phyloP scores from a whole-genome alignment of 2,888 invertebrate species.

The Nomada fucata region DNA sequence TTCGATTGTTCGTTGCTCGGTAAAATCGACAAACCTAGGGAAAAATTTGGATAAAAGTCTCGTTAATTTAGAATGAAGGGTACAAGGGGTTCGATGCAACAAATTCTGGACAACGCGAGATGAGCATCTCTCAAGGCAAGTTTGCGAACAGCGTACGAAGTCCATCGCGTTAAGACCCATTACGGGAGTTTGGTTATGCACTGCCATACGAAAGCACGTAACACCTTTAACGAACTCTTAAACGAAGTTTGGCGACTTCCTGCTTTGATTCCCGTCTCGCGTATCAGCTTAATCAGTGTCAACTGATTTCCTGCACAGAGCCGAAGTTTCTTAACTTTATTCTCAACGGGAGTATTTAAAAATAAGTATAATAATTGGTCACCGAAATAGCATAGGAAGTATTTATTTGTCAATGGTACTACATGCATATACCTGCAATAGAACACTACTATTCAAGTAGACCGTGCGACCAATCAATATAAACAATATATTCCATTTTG shows the following conservation, averaged over 20 bases:
- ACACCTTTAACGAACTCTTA: slow-evolving; percentile 72
- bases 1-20: too few species aligned
- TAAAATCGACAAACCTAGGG: neutral
- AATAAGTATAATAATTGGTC: too few species aligned
- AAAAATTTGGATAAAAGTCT: slow-evolving; percentile 44
- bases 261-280: slow-evolving; percentile 66
- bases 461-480: slow-evolving; percentile 8
- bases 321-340: neutral
- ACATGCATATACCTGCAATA: too few species aligned
- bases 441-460: neutral
- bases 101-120: slow-evolving; percentile 67
- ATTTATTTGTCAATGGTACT: too few species aligned
- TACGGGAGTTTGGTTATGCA: slow-evolving; percentile 71
- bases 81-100: slow-evolving; percentile 62
- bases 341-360: neutral
- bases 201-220: slow-evolving; percentile 67
- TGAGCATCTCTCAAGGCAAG: slow-evolving; percentile 57
- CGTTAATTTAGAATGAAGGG: neutral
- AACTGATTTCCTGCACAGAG: neutral
- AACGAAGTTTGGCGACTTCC: slow-evolving; percentile 68
- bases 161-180: slow-evolving; percentile 72
- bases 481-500: neutral
- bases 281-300: slow-evolving; percentile 53
- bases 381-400: too few species aligned
- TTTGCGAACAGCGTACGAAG: slow-evolving; percentile 60